These are phyloP conservation scores for Sesamia nonagrioides DNA, from an alignment of 1,140 invertebrate species.

Conservation along the genomic window DNA sequence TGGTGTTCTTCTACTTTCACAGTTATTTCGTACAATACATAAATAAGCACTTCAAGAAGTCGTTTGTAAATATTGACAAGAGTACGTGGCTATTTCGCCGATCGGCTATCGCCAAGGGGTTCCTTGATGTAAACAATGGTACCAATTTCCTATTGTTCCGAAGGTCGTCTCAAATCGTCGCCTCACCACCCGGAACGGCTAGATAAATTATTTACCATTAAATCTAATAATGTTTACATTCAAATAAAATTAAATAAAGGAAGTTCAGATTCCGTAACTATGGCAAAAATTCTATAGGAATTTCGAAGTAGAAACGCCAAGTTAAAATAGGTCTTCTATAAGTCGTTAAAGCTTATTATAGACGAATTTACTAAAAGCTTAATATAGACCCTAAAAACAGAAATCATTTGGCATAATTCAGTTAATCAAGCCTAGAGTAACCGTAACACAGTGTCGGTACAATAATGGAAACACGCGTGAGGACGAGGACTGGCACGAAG, in stretches of 20 bases:
- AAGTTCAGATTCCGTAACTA: constrained; percentile 47
- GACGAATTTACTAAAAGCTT: constrained; percentile 6
- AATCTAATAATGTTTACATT: constrained; percentile 45
- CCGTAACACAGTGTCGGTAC: constrained; percentile 33
- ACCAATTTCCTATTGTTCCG: constrained; percentile 54
- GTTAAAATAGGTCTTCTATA: not conserved
- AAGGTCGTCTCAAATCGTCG: constrained; percentile 65
- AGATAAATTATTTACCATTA: constrained; percentile 38
- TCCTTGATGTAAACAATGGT: constrained; percentile 39
- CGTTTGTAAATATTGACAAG: not conserved
- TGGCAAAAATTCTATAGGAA: not conserved
- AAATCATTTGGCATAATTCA: constrained; percentile 28
- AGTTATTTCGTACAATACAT: constrained; percentile 18
- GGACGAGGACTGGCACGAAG: constrained; percentile 68
- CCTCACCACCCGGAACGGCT: constrained; percentile 58
- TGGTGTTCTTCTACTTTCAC: constrained; percentile 33
- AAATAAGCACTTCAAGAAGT: not conserved
- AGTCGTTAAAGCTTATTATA: constrained; percentile 16
- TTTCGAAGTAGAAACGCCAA: not conserved
- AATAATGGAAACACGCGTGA: constrained; percentile 62
- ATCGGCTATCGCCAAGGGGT: not conserved
- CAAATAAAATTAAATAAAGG: constrained; percentile 50
- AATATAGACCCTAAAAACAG: constrained; percentile 14
- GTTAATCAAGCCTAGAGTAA: constrained; percentile 37
- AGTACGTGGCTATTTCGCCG: constrained; percentile 19